Percentiles rank a stretch among this genome's conserved stretches.
Evolutionary conservation across 1,140 invertebrate genomes (phyloP).

Genomic region (Trachymyrmex septentrionalis): DNA sequence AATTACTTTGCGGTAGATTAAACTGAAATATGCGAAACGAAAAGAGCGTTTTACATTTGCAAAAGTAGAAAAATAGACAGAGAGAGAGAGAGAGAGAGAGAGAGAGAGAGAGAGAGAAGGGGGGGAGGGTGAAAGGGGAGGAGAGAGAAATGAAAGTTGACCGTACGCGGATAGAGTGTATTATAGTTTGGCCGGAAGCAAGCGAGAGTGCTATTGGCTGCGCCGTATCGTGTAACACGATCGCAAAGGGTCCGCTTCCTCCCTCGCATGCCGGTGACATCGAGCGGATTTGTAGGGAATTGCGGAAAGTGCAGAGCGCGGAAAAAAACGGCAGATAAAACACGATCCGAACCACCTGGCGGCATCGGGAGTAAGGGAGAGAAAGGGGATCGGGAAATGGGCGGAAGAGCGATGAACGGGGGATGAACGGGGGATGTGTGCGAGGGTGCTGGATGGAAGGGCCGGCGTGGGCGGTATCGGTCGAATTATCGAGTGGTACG

Average conservation of each 20-base stretch:
- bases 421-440: background rate
- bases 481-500: constrained; percentile 80
- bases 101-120: background rate
- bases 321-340: constrained; percentile 61
- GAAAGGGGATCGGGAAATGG: constrained; percentile 4
- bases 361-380: background rate
- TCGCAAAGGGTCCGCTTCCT: constrained; percentile 54
- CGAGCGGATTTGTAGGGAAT: constrained; percentile 63
- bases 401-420: background rate
- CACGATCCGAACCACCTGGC: constrained; percentile 41
- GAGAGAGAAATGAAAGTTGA: constrained; percentile 56
- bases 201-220: constrained; percentile 54
- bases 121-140: background rate
- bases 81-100: background rate
- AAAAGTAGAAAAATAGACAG: constrained; percentile 59
- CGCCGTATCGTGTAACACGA: constrained; percentile 58
- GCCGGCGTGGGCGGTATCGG: constrained; percentile 69
- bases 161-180: constrained; percentile 37
- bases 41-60: background rate
- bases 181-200: constrained; percentile 58
- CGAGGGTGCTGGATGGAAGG: background rate
- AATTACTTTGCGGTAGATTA: background rate
- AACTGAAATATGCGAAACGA: constrained; percentile 18
- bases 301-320: constrained; percentile 64
- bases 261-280: constrained; percentile 52